A percentile compares a stretch with the other conserved stretches of the same genome.
Evolutionary conservation across 2,797 vertebrate genomes (phyloP).

Genomic region (Taenioides sp.): DNA sequence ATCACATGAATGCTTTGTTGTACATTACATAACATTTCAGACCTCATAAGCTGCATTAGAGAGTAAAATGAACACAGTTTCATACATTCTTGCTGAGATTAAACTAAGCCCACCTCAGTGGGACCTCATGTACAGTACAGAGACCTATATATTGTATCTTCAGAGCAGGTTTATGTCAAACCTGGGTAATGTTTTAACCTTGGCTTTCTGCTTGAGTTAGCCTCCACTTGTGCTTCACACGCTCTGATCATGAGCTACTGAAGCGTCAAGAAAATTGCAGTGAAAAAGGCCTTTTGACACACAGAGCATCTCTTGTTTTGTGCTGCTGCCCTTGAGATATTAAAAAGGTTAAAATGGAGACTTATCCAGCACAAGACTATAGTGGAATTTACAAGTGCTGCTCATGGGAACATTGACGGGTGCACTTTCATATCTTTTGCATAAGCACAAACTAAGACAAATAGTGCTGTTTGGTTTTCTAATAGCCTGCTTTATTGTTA

Average conservation of each 20-base stretch:
- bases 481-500: neutral
- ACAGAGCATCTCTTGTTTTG: slow-evolving; percentile 73
- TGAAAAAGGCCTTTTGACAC: slow-evolving; percentile 12
- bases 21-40: slow-evolving; percentile 24
- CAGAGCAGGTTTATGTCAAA: neutral
- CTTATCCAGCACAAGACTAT: slow-evolving; percentile 58
- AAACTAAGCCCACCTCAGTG: slow-evolving; percentile 28
- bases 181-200: slow-evolving; percentile 11
- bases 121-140: neutral
- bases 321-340: slow-evolving; percentile 58
- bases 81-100: slow-evolving; percentile 51
- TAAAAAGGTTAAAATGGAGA: slow-evolving; percentile 64
- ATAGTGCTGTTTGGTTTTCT: neutral
- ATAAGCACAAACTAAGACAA: slow-evolving; percentile 2
- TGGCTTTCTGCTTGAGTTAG: slow-evolving; percentile 13
- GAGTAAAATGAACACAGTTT: slow-evolving; percentile 29
- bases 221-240: slow-evolving; percentile 60
- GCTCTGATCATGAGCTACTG: slow-evolving; percentile 76
- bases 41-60: slow-evolving; percentile 31
- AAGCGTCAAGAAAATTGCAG: slow-evolving; percentile 27
- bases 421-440: neutral
- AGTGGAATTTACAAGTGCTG: slow-evolving; percentile 6
- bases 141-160: slow-evolving; percentile 1
- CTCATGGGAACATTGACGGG: slow-evolving; percentile 23
- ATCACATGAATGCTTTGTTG: slow-evolving; percentile 10